Evolutionary conservation across 2,888 invertebrate species (phyloP), one percentile per base, ranked within the genome.

Genomic region (Doris montereyensis): DNA sequence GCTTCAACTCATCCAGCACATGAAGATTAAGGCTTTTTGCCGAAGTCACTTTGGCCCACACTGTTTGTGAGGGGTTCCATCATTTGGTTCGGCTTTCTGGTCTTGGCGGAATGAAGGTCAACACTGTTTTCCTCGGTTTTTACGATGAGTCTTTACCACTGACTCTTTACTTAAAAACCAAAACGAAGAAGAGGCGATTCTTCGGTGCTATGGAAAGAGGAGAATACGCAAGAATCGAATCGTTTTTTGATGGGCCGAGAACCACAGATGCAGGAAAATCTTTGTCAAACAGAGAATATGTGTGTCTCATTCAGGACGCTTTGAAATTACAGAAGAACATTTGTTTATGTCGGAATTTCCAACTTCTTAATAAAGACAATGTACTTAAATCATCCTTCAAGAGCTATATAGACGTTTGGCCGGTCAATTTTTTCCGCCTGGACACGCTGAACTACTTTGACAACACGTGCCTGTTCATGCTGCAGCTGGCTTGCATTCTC

Each of bases 101-200:
- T 1, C 94, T 99, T 89, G 99, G 99, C 0, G 99, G 99, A 17
- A 99, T 99, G 99, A 99, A 99, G 91, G 98, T 99, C 0, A 99
- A 99, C 90, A 99, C 99, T 0, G 88, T 92, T 32, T 96, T 99
- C 80, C 94, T 99, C 52, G 99, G 99, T 24, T 99, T 98, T 93
- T 94, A 97, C 84, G 98, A 99, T 89, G 93, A 94, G 30, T 93
- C 86, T 34, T 88, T 93, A 0, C 95, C 96, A 0, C 92, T 92
- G 58, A 97, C 98, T 82, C 83, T 86, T 0, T 80, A 88, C 3
- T 77, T 82, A 0, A 85, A 84, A 32, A 82, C 84, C 13, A 79
- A 76, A 32, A 52, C 79, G 0, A 81, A 78, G 24, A 84, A 79
- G 41, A 80, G 79, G n/a, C 70, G 70, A 3, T 84, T 88, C 24